Conservation (phyloP, 2,888 invertebrate species). For the Phrixothrix hirtus region DNA sequence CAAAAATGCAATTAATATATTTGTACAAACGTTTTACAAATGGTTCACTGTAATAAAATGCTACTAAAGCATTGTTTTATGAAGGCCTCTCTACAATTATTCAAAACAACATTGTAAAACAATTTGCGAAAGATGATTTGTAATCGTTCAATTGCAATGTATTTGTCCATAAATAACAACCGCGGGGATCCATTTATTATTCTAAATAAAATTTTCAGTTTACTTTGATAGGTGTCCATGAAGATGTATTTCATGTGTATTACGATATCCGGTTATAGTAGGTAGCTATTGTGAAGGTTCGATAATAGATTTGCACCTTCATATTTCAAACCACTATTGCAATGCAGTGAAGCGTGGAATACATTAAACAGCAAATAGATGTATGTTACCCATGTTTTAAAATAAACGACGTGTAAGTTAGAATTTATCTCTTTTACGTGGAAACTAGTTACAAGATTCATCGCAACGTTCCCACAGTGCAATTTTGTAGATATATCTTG, state of each 20-base stretch:
- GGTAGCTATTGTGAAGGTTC: background rate
- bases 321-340: conserved; percentile 24
- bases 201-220: too few species aligned
- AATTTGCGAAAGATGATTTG: too few species aligned
- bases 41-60: too few species aligned
- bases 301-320: background rate
- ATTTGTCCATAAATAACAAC: too few species aligned
- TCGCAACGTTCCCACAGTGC: conserved; percentile 24
- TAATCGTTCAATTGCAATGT: too few species aligned
- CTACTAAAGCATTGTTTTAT: too few species aligned
- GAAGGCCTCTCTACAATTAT: too few species aligned
- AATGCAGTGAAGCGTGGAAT: conserved; percentile 25
- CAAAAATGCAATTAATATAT: too few species aligned
- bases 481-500: conserved; percentile 7
- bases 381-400: conserved; percentile 21
- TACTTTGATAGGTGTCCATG: background rate
- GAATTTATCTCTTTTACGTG: conserved; percentile 25
- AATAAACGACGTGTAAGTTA: conserved; percentile 23
- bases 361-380: conserved; percentile 18
- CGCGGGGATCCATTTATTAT: too few species aligned
- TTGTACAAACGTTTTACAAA: too few species aligned
- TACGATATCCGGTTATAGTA: background rate
- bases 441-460: conserved; percentile 18
- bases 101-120: too few species aligned
- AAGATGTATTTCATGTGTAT: background rate